Percentiles rank a stretch among this genome's conserved stretches.
Conservation (phyloP, 2,113 vertebrate genomes). For the Ciconia boyciana region DNA sequence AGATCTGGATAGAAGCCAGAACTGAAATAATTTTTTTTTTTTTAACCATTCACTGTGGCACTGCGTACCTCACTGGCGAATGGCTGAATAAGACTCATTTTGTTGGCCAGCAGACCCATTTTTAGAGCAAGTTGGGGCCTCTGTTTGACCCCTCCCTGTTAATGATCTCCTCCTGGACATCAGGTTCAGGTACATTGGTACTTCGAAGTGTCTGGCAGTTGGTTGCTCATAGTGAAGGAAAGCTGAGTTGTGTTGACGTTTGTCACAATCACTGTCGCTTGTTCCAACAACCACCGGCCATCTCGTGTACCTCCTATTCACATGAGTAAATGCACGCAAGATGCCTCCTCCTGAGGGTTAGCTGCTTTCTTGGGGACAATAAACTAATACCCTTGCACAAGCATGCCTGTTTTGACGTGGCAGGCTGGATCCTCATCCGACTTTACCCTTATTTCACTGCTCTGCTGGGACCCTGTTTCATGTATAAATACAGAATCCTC, state of each 20-base stretch:
- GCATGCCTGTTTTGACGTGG: neutral
- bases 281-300: neutral
- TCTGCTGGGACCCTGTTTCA: neutral
- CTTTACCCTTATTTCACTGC: neutral
- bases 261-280: neutral
- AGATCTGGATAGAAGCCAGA: neutral
- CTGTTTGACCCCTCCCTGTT: neutral
- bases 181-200: too few species aligned
- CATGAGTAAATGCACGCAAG: accelerated
- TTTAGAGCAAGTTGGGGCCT: neutral
- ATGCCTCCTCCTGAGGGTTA: neutral
- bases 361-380: accelerated
- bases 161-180: neutral
- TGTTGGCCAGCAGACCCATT: neutral
- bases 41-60: accelerated
- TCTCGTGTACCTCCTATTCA: accelerated
- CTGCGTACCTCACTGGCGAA: accelerated
- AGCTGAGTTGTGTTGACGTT: neutral
- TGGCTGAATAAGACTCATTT: neutral
- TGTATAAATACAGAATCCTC: neutral
- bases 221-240: neutral
- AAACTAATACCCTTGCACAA: neutral
- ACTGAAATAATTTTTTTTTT: neutral
- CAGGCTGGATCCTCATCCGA: accelerated
- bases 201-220: accelerated